These are phyloP conservation scores for Galbula dea DNA, from an alignment of 2,113 vertebrate species.

Conservation along the genomic window DNA sequence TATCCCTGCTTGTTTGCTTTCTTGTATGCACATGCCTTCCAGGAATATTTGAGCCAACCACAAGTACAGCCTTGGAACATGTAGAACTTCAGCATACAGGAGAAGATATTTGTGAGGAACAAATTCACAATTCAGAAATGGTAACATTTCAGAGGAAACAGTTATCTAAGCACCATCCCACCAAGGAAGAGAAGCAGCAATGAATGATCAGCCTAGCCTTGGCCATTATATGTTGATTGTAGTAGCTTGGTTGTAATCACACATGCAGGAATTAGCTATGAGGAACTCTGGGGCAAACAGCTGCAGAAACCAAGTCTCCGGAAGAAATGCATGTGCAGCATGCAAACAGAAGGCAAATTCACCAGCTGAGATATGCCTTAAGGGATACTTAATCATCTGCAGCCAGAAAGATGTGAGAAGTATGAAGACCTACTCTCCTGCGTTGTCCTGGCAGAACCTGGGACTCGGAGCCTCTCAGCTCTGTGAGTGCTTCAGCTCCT, in stretches of 20 bases:
- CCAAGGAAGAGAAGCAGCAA: not conserved
- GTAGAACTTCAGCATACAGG: not conserved
- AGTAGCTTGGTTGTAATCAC: not conserved
- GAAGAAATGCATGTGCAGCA: not conserved
- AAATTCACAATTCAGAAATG: not conserved
- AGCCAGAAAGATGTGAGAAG: not conserved
- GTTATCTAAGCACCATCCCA: not conserved
- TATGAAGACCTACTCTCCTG: not conserved
- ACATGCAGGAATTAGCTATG: not conserved
- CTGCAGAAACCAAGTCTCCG: not conserved
- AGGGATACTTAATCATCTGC: not conserved
- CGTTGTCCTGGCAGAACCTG: not conserved
- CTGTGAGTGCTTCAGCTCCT: fast-evolving
- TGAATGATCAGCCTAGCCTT: not conserved
- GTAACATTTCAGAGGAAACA: not conserved
- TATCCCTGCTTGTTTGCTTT: not conserved
- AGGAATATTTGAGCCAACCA: not conserved
- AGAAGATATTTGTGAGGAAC: not conserved
- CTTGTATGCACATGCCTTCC: not conserved
- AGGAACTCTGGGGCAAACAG: not conserved
- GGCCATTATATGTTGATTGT: not conserved
- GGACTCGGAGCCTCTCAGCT: fast-evolving
- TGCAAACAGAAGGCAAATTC: not conserved
- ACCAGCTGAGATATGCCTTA: not conserved
- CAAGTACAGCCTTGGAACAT: not conserved